Conservation (phyloP, 2,888 invertebrate genomes). For the Lepeophtheirus nordmannii region DNA sequence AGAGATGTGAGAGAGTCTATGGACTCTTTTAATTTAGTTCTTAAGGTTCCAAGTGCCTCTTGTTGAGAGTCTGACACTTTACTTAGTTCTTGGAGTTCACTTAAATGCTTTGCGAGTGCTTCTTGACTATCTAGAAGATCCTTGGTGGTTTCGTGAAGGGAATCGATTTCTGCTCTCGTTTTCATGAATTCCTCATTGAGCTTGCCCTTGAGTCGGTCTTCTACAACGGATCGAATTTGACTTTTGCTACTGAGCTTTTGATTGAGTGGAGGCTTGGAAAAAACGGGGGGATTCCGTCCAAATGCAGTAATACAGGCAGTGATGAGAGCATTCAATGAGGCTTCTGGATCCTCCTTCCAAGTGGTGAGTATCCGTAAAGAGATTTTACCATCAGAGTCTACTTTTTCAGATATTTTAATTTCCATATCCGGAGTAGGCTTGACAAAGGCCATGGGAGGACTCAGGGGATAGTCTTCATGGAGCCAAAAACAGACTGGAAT, state of each 20-base stretch:
- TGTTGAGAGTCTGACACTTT: not conserved
- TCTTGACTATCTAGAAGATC: conserved; percentile 13
- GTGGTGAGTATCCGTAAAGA: conserved; percentile 90
- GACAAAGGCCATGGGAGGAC: conserved; percentile 69
- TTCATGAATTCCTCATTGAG: conserved; percentile 5
- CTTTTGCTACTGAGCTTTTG: not conserved
- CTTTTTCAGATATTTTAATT: conserved; percentile 81
- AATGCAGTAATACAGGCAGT: not conserved
- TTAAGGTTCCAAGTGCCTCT: not conserved
- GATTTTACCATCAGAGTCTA: conserved; percentile 84
- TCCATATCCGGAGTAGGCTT: conserved; percentile 88
- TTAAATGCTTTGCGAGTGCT: not conserved
- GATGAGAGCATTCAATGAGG: conserved; percentile 28
- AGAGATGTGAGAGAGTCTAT: not conserved
- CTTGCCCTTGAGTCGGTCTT: not conserved
- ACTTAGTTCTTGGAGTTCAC: not conserved
- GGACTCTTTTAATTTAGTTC: not conserved
- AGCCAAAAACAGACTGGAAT: conserved; percentile 93
- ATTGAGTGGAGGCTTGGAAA: conserved; percentile 4
- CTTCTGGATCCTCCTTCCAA: conserved; percentile 43
- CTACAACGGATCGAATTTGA: conserved; percentile 1
- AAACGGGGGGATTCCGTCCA: conserved; percentile 1
- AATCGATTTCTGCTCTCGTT: not conserved
- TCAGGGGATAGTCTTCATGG: conserved; percentile 89
- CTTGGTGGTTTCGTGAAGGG: not conserved